Evolutionary conservation across 2,113 vertebrate species (phyloP).

Genomic region (Oreochromis aureus): DNA sequence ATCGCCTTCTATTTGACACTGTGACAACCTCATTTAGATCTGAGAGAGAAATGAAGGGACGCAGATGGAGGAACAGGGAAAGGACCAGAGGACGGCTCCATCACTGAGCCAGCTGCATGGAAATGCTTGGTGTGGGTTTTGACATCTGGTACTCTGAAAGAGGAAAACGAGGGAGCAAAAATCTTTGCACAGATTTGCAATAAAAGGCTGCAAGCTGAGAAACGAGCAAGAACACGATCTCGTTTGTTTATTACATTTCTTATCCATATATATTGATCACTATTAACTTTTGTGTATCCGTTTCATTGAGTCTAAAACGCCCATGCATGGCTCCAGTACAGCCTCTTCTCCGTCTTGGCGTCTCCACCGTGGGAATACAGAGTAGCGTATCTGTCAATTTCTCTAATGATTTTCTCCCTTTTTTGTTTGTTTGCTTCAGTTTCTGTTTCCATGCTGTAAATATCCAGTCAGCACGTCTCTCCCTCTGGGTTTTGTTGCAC

Average conservation of each 20-base stretch:
- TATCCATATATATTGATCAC: neutral
- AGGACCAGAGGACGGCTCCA: neutral
- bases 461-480: neutral
- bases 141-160: neutral
- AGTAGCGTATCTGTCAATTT: neutral
- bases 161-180: neutral
- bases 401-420: neutral
- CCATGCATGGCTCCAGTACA: neutral
- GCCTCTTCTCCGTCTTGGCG: neutral
- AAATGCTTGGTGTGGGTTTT: neutral
- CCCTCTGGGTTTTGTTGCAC: neutral
- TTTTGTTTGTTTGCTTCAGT: neutral
- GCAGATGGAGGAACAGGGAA: neutral
- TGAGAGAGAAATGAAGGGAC: neutral
- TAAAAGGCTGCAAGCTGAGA: neutral
- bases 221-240: rapidly evolving
- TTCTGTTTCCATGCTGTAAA: neutral
- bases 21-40: conserved; percentile 27
- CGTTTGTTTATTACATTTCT: neutral
- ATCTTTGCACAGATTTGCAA: neutral
- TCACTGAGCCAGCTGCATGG: neutral
- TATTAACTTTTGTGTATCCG: neutral
- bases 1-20: conserved; percentile 20
- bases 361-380: neutral
- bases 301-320: rapidly evolving